A percentile compares a stretch with the other conserved stretches of the same genome.
phyloP scores from a whole-genome alignment of 2,888 invertebrate genomes.

The Agrilus cyanescens region DNA sequence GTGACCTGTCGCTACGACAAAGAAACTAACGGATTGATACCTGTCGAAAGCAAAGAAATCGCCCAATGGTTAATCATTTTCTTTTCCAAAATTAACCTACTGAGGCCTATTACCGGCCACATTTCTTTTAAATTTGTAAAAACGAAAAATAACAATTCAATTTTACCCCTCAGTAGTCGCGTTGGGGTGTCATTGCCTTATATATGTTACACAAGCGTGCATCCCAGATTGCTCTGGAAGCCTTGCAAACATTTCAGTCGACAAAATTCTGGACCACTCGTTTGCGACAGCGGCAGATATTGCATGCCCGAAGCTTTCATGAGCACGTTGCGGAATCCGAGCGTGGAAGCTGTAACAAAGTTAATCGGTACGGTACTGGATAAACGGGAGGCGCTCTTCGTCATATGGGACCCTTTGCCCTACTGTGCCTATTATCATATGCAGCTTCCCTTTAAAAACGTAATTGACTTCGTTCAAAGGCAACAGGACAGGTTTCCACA shows the following conservation, averaged over 20 bases:
- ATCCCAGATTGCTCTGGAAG: constrained; percentile 51
- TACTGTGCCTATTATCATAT: constrained; percentile 79
- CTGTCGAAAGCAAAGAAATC: constrained; percentile 55
- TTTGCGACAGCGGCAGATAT: constrained; percentile 40
- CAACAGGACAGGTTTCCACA: constrained; percentile 33
- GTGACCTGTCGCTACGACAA: constrained; percentile 65
- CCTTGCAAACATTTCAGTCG: constrained; percentile 50
- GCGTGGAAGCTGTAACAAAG: constrained; percentile 43
- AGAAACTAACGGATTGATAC: constrained; percentile 53
- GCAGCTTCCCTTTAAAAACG: constrained; percentile 54
- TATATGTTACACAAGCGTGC: constrained; percentile 61
- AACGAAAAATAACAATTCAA: constrained; percentile 42
- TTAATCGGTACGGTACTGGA: constrained; percentile 58
- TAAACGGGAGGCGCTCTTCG: constrained; percentile 68
- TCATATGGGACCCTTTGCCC: constrained; percentile 76
- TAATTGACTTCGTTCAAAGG: constrained; percentile 43
- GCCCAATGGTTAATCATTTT: constrained; percentile 62
- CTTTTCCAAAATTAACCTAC: constrained; percentile 51
- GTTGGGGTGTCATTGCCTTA: constrained; percentile 73
- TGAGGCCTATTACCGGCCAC: constrained; percentile 62
- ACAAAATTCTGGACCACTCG: constrained; percentile 41
- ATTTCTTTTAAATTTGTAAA: constrained; percentile 65
- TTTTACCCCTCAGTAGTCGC: constrained; percentile 55
- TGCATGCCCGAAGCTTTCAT: constrained; percentile 49
- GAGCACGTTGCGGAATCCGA: constrained; percentile 36